Conservation (phyloP, 2,797 vertebrate genomes). For the Iguana delicatissima region DNA sequence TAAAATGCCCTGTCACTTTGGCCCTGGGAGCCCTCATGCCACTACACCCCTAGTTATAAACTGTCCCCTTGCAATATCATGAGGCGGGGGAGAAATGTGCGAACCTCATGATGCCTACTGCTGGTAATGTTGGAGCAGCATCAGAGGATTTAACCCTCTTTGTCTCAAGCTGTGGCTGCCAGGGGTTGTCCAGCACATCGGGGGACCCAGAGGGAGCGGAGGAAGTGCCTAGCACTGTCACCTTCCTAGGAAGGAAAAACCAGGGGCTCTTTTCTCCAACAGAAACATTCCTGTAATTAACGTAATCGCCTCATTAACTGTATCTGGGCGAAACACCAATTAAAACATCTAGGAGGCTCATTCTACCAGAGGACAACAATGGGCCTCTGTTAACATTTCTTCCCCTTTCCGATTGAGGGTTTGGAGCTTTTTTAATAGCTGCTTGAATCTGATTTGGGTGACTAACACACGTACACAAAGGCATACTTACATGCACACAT, state of each 20-base stretch:
- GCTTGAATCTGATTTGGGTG: constrained; percentile 21
- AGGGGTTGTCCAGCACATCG: neutral
- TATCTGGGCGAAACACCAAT: constrained; percentile 54
- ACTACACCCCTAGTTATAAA: no score
- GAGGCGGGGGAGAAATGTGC: no score
- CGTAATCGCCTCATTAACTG: constrained; percentile 52
- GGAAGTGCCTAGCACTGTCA: no score
- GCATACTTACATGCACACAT: neutral
- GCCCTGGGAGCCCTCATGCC: no score
- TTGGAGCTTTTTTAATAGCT: constrained; percentile 32
- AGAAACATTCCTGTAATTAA: constrained; percentile 51
- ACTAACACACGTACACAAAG: neutral
- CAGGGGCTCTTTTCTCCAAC: neutral
- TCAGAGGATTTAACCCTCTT: no score
- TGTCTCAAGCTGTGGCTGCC: neutral
- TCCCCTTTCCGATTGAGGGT: constrained; percentile 32
- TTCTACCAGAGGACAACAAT: constrained; percentile 30
- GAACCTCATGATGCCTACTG: neutral
- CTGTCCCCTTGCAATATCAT: neutral
- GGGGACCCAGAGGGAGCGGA: neutral
- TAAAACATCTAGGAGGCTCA: constrained; percentile 47
- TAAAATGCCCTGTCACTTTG: no score
- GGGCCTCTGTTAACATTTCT: constrained; percentile 19
- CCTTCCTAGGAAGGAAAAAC: neutral
- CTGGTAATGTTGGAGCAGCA: fast-evolving